phyloP scores from a whole-genome alignment of 2,888 invertebrate genomes.

The Coenonympha glycerion region DNA sequence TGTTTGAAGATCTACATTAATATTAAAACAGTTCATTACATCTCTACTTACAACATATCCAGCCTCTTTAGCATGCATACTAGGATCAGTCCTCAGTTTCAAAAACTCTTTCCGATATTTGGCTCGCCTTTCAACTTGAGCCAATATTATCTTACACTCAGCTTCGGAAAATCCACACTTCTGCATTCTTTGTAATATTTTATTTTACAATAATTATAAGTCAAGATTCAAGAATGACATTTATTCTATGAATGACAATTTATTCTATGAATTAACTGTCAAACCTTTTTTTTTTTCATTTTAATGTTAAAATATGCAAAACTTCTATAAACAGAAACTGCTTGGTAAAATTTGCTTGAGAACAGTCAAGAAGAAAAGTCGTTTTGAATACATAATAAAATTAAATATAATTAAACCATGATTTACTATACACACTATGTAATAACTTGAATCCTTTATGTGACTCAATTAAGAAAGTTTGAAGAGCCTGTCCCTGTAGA shows the following conservation, averaged over 20 bases:
- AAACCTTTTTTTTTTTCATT: slow-evolving; percentile 25
- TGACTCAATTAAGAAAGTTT: slow-evolving; percentile 30
- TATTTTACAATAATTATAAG: neutral
- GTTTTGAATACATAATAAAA: slow-evolving; percentile 21
- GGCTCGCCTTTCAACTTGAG: slow-evolving; percentile 76
- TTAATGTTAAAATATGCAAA: neutral
- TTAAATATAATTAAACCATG: slow-evolving; percentile 20
- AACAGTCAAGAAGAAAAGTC: slow-evolving; percentile 23
- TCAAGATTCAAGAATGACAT: no score
- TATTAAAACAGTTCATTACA: no score
- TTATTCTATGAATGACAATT: no score
- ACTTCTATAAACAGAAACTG: neutral
- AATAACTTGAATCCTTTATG: slow-evolving; percentile 11
- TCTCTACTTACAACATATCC: slow-evolving; percentile 82
- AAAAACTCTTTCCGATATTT: slow-evolving; percentile 80
- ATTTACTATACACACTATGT: slow-evolving; percentile 19
- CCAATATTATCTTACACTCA: slow-evolving; percentile 70
- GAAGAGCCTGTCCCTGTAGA: slow-evolving; percentile 82
- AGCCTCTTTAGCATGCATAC: slow-evolving; percentile 77
- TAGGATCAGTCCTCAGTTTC: slow-evolving; percentile 81
- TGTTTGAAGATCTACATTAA: no score
- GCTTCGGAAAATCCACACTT: slow-evolving; percentile 68
- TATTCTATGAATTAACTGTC: neutral
- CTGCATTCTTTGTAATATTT: slow-evolving; percentile 30
- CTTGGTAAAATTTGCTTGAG: slow-evolving; percentile 6